A percentile compares a stretch with the other conserved stretches of the same genome.
Evolutionary conservation across 2,888 invertebrate genomes (phyloP).

Genomic region (Lepidocyrtinus sp.): DNA sequence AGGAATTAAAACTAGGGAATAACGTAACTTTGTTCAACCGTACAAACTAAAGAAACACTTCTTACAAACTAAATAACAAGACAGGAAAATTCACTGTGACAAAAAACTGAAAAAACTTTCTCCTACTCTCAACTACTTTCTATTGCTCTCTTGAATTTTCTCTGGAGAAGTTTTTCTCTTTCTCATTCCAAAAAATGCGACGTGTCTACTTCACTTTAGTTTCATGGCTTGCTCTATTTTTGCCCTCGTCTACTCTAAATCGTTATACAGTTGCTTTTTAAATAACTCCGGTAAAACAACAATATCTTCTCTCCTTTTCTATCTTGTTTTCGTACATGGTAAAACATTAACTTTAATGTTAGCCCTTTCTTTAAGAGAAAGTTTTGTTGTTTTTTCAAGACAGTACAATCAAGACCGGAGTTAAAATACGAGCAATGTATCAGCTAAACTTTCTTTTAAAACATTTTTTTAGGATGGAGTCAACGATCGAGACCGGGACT

Average conservation of each 20-base stretch:
- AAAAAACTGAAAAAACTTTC: background rate
- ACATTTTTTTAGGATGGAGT: no score
- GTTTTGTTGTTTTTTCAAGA: background rate
- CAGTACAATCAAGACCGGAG: background rate
- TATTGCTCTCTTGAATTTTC: background rate
- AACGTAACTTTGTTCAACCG: background rate
- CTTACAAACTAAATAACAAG: background rate
- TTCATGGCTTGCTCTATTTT: background rate
- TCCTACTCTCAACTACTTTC: background rate
- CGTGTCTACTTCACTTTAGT: background rate
- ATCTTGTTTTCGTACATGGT: background rate
- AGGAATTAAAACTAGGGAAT: background rate
- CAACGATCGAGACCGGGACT: no score
- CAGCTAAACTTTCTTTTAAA: background rate
- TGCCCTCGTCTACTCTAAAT: background rate
- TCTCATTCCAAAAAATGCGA: background rate
- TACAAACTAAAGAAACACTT: background rate
- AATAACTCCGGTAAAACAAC: background rate
- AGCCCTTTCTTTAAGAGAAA: background rate
- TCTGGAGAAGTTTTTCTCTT: background rate
- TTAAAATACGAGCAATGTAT: background rate
- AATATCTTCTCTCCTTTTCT: background rate
- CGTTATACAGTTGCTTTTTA: background rate
- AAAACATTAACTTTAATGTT: background rate
- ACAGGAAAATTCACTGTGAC: background rate